Conservation (phyloP, 2,888 invertebrate genomes). For the Ephialtes manifestator region DNA sequence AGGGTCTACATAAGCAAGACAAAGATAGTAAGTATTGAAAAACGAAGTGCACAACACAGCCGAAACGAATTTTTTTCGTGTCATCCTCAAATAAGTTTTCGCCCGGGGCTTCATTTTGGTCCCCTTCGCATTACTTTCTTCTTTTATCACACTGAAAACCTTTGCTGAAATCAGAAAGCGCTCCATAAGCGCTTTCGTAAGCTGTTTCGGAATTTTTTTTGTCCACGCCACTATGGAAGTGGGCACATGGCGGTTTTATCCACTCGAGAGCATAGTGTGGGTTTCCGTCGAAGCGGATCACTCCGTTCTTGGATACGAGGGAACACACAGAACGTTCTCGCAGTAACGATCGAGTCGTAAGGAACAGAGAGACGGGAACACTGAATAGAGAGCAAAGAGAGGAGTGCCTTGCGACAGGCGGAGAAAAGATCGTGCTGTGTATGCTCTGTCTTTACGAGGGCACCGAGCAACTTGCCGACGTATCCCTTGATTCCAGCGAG, state of each 20-base stretch:
- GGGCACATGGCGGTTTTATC: neutral
- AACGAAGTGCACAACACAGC: slow-evolving; percentile 46
- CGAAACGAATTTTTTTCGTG: slow-evolving; percentile 38
- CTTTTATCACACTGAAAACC: neutral
- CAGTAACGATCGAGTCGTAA: slow-evolving; percentile 47
- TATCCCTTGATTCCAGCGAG: slow-evolving; percentile 57
- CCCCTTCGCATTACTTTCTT: neutral
- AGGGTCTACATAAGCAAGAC: slow-evolving; percentile 27
- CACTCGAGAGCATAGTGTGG: neutral
- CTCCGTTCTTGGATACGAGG: neutral
- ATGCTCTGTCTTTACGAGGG: slow-evolving; percentile 59
- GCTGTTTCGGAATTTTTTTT: neutral
- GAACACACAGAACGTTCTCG: slow-evolving; percentile 40
- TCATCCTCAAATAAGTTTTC: slow-evolving; percentile 34
- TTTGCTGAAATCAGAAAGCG: neutral
- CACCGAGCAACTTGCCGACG: slow-evolving; percentile 41
- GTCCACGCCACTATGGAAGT: neutral
- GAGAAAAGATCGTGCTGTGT: slow-evolving; percentile 54
- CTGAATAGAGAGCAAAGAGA: slow-evolving; percentile 62
- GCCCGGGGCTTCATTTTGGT: slow-evolving; percentile 3
- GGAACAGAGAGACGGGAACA: slow-evolving; percentile 40
- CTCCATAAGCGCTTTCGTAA: neutral
- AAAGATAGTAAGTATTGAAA: slow-evolving; percentile 66
- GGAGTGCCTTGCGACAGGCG: slow-evolving; percentile 24
- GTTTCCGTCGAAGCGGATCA: slow-evolving; percentile 24